These are phyloP conservation scores for Amphipyra tragopoginis DNA, from an alignment of 2,888 invertebrate genomes.

Conservation along the genomic window DNA sequence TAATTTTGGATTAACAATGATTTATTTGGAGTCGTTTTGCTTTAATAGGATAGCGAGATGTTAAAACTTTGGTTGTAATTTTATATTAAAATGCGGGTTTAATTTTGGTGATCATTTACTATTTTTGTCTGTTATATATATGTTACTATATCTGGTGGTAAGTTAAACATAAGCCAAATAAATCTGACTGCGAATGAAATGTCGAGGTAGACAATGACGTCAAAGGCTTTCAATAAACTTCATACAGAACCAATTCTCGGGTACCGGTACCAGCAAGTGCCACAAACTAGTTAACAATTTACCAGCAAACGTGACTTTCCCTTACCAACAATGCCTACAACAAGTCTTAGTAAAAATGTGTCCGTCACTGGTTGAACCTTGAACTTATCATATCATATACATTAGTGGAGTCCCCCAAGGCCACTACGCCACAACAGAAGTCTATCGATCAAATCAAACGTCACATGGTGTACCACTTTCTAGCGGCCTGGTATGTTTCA, in stretches of 20 bases:
- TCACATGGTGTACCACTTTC: conserved; percentile 49
- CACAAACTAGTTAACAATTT: conserved; percentile 39
- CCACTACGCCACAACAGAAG: conserved; percentile 56
- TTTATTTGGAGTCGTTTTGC: too few species aligned
- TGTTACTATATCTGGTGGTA: too few species aligned
- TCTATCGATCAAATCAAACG: conserved; percentile 69
- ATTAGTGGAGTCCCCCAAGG: conserved; percentile 67
- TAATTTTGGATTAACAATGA: too few species aligned
- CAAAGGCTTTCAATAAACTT: conserved; percentile 5
- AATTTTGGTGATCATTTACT: too few species aligned
- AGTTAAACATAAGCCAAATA: too few species aligned
- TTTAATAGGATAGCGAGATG: too few species aligned
- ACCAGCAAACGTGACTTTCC: conserved; percentile 44
- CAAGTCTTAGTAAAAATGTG: conserved; percentile 43
- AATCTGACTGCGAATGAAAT: not conserved
- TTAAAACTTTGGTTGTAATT: too few species aligned
- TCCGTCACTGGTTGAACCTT: conserved; percentile 65
- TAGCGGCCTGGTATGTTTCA: conserved; percentile 25
- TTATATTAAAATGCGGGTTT: too few species aligned
- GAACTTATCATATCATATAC: conserved; percentile 72
- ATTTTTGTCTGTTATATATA: too few species aligned
- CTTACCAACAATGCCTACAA: conserved; percentile 27
- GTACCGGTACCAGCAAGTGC: conserved; percentile 41
- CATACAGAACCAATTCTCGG: conserved; percentile 30
- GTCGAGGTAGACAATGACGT: conserved; percentile 6